These are phyloP conservation scores for Drosophila nigrodunni DNA, from an alignment of 1,140 invertebrate genomes.

Conservation along the genomic window DNA sequence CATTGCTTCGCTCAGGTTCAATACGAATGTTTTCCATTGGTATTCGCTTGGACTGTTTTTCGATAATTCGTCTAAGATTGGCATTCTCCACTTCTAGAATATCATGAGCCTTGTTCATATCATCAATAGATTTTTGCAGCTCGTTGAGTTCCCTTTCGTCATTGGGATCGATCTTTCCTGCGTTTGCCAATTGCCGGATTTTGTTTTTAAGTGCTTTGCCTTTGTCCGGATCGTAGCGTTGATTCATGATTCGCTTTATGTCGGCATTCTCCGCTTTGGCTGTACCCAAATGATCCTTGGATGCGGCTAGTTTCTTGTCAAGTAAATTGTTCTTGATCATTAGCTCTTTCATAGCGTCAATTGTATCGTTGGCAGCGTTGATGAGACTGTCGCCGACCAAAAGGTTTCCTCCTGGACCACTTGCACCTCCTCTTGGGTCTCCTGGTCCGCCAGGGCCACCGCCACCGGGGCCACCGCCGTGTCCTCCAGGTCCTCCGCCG, in stretches of 20 bases:
- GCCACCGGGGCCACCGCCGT: constrained; percentile 11
- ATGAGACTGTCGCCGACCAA: constrained; percentile 68
- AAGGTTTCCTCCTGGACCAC: constrained; percentile 17
- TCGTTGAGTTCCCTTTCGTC: constrained; percentile 62
- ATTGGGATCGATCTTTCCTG: constrained; percentile 57
- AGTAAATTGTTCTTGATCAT: constrained; percentile 64
- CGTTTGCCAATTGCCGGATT: constrained; percentile 58
- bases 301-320: constrained; percentile 42
- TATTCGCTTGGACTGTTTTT: constrained; percentile 62
- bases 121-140: constrained; percentile 61
- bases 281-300: constrained; percentile 47
- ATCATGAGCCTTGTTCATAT: constrained; percentile 71
- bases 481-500: background rate
- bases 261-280: constrained; percentile 53
- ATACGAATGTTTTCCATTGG: constrained; percentile 52
- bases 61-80: constrained; percentile 67
- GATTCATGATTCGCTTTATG: constrained; percentile 68
- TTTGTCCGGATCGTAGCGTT: constrained; percentile 64
- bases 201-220: constrained; percentile 55
- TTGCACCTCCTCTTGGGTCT: background rate
- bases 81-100: constrained; percentile 70
- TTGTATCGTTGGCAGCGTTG: constrained; percentile 58
- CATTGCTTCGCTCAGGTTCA: constrained; percentile 67
- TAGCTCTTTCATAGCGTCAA: constrained; percentile 53
- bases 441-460: constrained; percentile 7